These are phyloP conservation scores for Mesocricetus auratus DNA, from an alignment of 2,113 vertebrate species.

Conservation along the genomic window DNA sequence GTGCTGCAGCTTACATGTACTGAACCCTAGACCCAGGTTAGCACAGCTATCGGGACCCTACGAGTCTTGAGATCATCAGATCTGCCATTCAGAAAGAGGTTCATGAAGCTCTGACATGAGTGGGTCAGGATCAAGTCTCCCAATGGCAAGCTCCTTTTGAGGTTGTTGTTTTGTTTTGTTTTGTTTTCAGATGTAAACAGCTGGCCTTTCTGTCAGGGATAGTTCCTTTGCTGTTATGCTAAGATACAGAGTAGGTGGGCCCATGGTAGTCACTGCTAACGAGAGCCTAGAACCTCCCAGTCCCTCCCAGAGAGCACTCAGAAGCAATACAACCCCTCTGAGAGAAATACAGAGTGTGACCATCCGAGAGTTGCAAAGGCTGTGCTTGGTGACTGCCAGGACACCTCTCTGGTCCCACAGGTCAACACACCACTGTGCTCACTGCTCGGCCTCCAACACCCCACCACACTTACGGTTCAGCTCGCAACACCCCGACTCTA, in stretches of 20 bases:
- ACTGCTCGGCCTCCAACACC: background rate
- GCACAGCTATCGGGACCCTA: background rate
- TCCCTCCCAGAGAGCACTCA: background rate
- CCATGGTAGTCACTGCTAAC: background rate
- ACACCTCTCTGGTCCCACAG: background rate
- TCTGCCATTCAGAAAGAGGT: background rate
- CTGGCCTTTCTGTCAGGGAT: no score
- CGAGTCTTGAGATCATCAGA: background rate
- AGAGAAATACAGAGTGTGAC: background rate
- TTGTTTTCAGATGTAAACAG: background rate
- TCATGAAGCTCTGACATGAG: background rate
- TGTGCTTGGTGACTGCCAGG: background rate
- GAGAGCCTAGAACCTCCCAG: rapidly evolving
- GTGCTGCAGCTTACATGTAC: background rate
- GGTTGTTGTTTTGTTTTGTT: no score
- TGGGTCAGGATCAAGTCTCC: background rate
- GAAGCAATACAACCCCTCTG: background rate
- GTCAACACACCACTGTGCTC: background rate
- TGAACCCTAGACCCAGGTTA: background rate
- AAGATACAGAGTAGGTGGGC: background rate
- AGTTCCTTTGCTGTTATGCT: no score
- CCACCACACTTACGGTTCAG: background rate
- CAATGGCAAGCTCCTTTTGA: background rate
- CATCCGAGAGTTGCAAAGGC: background rate
- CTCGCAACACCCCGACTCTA: background rate